Conservation (phyloP, 1,140 invertebrate species). For the Pogonomyrmex californicus region DNA sequence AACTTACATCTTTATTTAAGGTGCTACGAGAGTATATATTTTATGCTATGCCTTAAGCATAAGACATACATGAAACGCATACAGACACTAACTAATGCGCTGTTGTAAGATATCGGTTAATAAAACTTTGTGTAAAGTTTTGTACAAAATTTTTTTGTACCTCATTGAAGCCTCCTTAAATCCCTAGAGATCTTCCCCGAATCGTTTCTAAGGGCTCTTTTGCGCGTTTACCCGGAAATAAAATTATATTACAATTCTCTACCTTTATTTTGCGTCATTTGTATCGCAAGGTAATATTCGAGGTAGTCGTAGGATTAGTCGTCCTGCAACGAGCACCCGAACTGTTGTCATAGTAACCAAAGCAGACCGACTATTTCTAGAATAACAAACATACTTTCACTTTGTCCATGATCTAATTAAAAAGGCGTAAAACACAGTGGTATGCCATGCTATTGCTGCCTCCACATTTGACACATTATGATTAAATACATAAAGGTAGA, state of each 20-base stretch:
- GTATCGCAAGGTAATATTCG: background rate
- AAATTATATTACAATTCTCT: background rate
- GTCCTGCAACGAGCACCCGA: background rate
- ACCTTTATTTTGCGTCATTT: background rate
- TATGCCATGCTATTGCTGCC: background rate
- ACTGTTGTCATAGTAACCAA: background rate
- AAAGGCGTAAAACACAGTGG: background rate
- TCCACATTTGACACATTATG: background rate
- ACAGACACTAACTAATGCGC: constrained; percentile 51
- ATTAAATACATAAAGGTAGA: constrained; percentile 21
- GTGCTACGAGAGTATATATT: constrained; percentile 72
- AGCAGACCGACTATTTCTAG: background rate
- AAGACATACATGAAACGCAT: constrained; percentile 39
- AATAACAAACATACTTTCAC: constrained; percentile 50
- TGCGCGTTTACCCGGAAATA: background rate
- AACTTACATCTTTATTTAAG: constrained; percentile 67
- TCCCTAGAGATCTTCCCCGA: background rate
- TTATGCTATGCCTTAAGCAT: constrained; percentile 62
- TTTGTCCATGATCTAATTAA: constrained; percentile 53
- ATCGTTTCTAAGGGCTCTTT: background rate
- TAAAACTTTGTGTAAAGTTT: constrained; percentile 77
- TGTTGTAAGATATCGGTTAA: constrained; percentile 76
- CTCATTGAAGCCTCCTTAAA: background rate
- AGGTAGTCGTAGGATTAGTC: background rate
- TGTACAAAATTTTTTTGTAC: constrained; percentile 59